Percentiles rank a stretch among this genome's conserved stretches.
phyloP scores from a whole-genome alignment of 2,113 vertebrate genomes.

The Montifringilla adamsi region DNA sequence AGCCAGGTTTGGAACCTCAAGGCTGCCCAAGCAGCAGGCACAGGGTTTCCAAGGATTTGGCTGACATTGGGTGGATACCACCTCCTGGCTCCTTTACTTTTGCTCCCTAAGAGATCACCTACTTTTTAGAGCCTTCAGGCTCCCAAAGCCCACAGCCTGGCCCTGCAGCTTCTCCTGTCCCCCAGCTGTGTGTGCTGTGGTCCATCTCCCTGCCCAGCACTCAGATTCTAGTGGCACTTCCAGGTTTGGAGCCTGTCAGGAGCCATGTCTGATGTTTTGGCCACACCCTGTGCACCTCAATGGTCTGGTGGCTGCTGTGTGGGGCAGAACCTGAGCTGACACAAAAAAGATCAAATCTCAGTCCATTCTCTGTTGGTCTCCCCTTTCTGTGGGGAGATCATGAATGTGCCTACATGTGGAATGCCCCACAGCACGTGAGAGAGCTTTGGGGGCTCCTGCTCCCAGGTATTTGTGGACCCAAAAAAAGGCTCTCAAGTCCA shows the following conservation, averaged over 20 bases:
- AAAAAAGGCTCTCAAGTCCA: not conserved
- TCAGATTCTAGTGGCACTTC: not conserved
- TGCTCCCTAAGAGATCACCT: not conserved
- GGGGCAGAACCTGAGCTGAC: not conserved
- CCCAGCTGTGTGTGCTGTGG: not conserved
- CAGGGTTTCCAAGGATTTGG: not conserved
- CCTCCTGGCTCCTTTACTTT: not conserved
- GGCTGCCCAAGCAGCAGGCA: not conserved
- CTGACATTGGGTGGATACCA: not conserved
- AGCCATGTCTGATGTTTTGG: accelerated
- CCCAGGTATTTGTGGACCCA: too few relatives aligned
- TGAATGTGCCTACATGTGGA: not conserved
- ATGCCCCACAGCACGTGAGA: accelerated
- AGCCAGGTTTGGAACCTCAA: not conserved
- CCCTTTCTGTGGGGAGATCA: not conserved
- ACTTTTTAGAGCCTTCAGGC: not conserved
- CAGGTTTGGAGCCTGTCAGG: not conserved
- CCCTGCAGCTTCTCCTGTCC: not conserved
- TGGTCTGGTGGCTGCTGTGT: not conserved
- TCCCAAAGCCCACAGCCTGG: not conserved
- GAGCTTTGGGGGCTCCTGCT: not conserved
- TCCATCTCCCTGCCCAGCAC: not conserved
- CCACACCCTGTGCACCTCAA: accelerated
- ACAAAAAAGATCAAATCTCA: not conserved
- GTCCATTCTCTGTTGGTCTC: not conserved